Evolutionary conservation across 1,140 invertebrate genomes (phyloP), one percentile per base, ranked within the genome.

Genomic region (Cardiocondyla obscurior): DNA sequence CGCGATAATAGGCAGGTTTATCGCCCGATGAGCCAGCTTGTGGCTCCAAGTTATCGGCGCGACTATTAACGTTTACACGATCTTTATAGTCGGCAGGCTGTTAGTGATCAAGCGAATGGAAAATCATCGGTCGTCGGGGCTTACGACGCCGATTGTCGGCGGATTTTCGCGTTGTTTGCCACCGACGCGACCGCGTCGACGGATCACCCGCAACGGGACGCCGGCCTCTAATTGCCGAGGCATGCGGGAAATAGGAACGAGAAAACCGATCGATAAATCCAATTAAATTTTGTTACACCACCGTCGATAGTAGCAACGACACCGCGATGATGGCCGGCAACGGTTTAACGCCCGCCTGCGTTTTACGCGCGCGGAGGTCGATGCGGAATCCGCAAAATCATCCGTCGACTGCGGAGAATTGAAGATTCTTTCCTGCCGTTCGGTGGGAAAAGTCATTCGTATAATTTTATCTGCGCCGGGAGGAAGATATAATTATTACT

Each of bases 191-290:
- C 22, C 42, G 28, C 53, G 69, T 60, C 30, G 14, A 39, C 55
- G 25, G 16, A 14, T 39, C 53, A 19, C 30, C 33, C n/a, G 30
- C 36, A 70, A 39, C 39, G 36, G 28, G 77, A 53, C 39, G 19
- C 33, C 22, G 39, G 57, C 42, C 28, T 53, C 67, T n/a, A 46
- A 14, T 69, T 51, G 55, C 33, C 51, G 36, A 39, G 36, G 60
- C 44, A 64, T 58, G 77, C 84, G 83, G 88, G 86, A 91, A 92
- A 91, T 90, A 89, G 90, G 90, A 93, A 90, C 91, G 89, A 89
- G 90, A 88, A 90, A 88, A 87, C 89, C 90, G 91, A 91, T 93
- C 92, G 90, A 94, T 94, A 92, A 92, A 93, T 93, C 88, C 91
- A 94, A 94, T 94, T 92, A 93, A 93, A 93, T 93, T 92, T 90